Conservation (phyloP, 1,140 invertebrate genomes). For the Anthonomus grandis region DNA sequence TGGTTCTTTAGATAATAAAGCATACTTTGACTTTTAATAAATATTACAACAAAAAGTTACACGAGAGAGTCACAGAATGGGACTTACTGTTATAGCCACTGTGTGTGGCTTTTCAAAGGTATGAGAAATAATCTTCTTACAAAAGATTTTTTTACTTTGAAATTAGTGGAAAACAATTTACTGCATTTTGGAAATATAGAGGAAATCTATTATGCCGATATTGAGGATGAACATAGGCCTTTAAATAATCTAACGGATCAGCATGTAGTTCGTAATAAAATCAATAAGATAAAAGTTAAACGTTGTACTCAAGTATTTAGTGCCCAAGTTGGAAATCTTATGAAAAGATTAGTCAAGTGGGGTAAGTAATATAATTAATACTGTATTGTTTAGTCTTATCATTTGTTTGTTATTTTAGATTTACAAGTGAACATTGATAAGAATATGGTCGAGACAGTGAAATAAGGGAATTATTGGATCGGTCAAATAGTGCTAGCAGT, state of each 20-base stretch:
- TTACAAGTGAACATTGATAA: not conserved
- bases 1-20: too few species aligned
- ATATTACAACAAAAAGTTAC: too few species aligned
- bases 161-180: not conserved
- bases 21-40: too few species aligned
- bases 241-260: conserved; percentile 21
- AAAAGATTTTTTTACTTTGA: conserved; percentile 21
- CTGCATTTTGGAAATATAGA: conserved; percentile 20
- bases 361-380: not conserved
- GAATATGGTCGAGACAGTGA: not conserved
- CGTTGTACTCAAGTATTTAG: conserved; percentile 27
- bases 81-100: not conserved
- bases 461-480: too few species aligned
- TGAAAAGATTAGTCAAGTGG: not conserved
- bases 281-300: too few species aligned
- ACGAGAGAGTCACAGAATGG: conserved; percentile 4
- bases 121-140: conserved; percentile 23
- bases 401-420: not conserved
- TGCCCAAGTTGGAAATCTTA: not conserved
- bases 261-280: conserved; percentile 20
- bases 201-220: conserved; percentile 12
- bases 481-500: too few species aligned
- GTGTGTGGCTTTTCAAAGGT: conserved; percentile 20
- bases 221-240: not conserved
- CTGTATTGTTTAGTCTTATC: not conserved